Evolutionary conservation across 2,113 vertebrate genomes (phyloP), one percentile per base, ranked within the genome.

Genomic region (Pangasianodon hypophthalmus): DNA sequence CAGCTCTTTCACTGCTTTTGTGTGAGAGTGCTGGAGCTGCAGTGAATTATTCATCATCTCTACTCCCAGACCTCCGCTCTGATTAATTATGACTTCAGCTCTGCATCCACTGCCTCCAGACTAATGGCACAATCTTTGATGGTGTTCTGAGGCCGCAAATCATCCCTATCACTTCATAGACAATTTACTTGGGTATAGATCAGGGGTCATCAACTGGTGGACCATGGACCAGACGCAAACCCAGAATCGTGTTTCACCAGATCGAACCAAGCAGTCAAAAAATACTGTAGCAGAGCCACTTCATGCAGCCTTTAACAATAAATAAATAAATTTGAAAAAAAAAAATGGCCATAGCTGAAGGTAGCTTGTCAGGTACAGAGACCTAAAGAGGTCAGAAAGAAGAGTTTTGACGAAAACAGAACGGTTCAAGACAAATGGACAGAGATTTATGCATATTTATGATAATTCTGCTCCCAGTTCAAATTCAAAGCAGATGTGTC

Each of bases 61-160:
- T 56, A 82, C 54, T 87, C 62, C 44, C 80, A 87, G 62, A 81
- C 87, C 88, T 86, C 87, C 52, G 48, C 54, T 50, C 84, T 87
- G 87, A 91, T 91, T 81, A 92, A 91, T 90, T 89, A 90, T 90
- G 87, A 89, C 91, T 92, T 92, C 60, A 84, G 58, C 84, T 90
- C 86, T 87, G 16, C 32, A 82, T 85, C 85, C 85, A 90, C 81
- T 88, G 56, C 64, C 64, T 88, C 79, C 62, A 54, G 56, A 77
- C 84, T 90, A 90, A 91, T 90, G 89, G 89, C 86, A 85, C 84
- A 73, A 88, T 82, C 86, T 71, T n/a, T 58, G 67, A 77, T 60
- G 54, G 52, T 84, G 85, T 84, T 90, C 48, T 80, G 60, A 21
- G 10, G 71, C 16, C 26, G 52, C 50, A 87, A 48, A 89, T 85